Conservation (phyloP, 2,113 vertebrate genomes). For the Epinephelus fuscoguttatus region DNA sequence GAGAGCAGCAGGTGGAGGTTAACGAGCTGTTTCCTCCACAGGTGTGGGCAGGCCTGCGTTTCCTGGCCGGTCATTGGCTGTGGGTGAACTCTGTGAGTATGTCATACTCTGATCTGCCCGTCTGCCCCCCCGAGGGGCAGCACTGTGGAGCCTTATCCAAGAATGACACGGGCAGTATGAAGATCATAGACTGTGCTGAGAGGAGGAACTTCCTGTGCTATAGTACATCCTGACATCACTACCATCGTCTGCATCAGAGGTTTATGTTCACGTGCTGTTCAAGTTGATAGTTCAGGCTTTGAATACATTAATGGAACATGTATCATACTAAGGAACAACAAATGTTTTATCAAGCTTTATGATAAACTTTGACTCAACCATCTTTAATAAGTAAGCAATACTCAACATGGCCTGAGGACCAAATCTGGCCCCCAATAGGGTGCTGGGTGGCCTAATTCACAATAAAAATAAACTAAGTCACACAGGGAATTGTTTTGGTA, state of each 20-base stretch:
- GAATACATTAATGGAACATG: background rate
- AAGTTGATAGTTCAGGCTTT: background rate
- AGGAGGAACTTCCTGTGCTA: conserved; percentile 66
- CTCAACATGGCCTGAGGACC: too few species aligned
- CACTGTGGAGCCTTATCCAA: conserved; percentile 50
- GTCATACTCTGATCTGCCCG: conserved; percentile 10
- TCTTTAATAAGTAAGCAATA: too few species aligned
- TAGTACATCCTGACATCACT: background rate
- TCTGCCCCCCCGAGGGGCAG: background rate
- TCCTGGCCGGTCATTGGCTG: conserved; percentile 58
- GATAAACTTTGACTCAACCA: too few species aligned
- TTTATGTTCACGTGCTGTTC: background rate
- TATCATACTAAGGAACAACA: background rate
- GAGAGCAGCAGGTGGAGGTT: background rate
- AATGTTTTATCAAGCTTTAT: background rate
- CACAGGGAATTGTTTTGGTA: too few species aligned
- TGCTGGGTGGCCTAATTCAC: too few species aligned
- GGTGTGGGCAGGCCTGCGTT: conserved; percentile 69
- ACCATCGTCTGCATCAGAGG: background rate
- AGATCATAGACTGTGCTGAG: conserved; percentile 29
- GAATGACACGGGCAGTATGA: fast-evolving
- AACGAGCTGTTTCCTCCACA: conserved; percentile 6
- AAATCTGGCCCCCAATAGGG: too few species aligned
- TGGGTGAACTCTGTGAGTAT: conserved; percentile 42
- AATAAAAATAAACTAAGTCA: too few species aligned